Evolutionary conservation across 2,797 vertebrate genomes (phyloP).

Genomic region (Chiloscyllium punctatum): DNA sequence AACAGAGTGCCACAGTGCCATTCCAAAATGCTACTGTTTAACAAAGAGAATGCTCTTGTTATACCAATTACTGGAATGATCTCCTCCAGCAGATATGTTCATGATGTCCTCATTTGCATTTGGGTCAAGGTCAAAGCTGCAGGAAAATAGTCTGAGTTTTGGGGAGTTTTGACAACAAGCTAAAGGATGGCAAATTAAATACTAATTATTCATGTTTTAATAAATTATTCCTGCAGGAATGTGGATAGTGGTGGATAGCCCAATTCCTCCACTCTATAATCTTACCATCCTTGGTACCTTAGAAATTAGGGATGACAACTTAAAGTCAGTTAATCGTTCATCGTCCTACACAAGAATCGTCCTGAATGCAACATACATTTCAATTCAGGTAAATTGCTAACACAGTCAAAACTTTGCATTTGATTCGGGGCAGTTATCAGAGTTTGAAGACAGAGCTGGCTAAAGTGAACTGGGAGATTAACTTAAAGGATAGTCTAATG

Average conservation of each 20-base stretch:
- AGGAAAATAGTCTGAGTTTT: not conserved
- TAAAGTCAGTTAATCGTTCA: conserved; percentile 17
- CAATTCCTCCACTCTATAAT: conserved; percentile 63
- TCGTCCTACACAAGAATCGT: conserved; percentile 47
- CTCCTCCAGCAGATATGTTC: not conserved
- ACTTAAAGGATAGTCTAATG: too few species aligned
- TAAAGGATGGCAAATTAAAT: too few species aligned
- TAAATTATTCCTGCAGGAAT: conserved; percentile 49
- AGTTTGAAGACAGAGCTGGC: too few species aligned
- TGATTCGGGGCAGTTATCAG: too few species aligned
- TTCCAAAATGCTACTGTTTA: not conserved
- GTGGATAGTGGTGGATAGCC: conserved; percentile 67
- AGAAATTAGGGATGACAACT: conserved; percentile 60
- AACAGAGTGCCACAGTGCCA: not conserved
- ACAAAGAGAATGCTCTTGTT: not conserved
- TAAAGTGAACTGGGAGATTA: too few species aligned
- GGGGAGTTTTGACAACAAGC: too few species aligned
- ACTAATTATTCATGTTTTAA: not conserved
- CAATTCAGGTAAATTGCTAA: conserved; percentile 60
- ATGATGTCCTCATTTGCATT: not conserved
- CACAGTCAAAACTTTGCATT: too few species aligned
- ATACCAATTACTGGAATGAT: not conserved
- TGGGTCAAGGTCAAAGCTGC: not conserved
- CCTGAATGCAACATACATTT: conserved; percentile 70
- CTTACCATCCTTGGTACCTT: conserved; percentile 67